Base-by-base conservation (phyloP, 2,888 invertebrate genomes). In the Scaptomyza reducta region DNA sequence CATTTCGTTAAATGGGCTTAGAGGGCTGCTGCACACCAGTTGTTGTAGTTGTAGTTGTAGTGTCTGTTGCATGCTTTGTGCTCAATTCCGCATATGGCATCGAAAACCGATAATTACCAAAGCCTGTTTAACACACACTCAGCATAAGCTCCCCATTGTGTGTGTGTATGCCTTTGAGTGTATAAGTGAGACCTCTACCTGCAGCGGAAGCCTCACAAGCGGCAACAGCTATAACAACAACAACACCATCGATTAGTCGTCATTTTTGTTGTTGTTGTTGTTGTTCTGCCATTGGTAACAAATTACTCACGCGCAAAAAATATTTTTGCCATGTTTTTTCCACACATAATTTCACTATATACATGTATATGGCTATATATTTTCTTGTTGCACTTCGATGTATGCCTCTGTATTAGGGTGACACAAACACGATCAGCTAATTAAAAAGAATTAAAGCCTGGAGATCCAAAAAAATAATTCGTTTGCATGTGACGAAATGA, bases 291-390 rank as follows among this genome's bases (percentile, higher is more conserved):
- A 72, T 70, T 49, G 68, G 67, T 77, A 79, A 81, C 86, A 83
- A 85, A 88, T 84, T 84, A 84, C 89, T 88, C 89, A 84, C 85
- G 89, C 87, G 85, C 85, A 88, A 84, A 88, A 86, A 79, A 86
- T 67, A 62, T 70, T 70, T 70, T 71, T 74, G 70, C 47, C 66
- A 53, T 69, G 72, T 87, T 66, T 74, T 71, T 77, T 87, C 62
- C 68, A 66, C 69, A 85, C 71, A 78, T 67, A 87, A 85, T 87
- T 81, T 85, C 88, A 74, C 86, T 81, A 58, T 71, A 71, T 82
- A 22, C 29, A 22, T 22, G 22, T 22, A 22, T 22, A 22, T 22
- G 22, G 22, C 3, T 22, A 22, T 22, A 22, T 22, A 22, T 22
- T 22, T 22, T 22, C 1, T 22, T 22, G 22, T 4, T 22, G 22